Evolutionary conservation across 2,888 invertebrate species (phyloP), one percentile per base, ranked within the genome.

Genomic region (Terebella lapidaria): DNA sequence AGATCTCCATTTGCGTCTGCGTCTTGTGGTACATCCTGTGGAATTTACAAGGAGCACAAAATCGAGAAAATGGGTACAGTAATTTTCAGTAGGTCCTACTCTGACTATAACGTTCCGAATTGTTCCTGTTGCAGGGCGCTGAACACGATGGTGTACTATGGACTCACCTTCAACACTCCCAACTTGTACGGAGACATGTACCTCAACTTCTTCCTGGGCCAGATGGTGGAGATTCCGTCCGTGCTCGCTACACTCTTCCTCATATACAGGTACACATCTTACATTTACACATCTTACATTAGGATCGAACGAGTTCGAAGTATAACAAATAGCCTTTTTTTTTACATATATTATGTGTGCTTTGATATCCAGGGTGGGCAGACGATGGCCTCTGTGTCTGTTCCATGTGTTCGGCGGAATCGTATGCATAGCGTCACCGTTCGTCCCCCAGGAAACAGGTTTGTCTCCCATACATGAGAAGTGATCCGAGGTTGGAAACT

Each of bases 81-180:
- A n/a, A n/a, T n/a, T n/a, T n/a, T n/a, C n/a, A n/a, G n/a, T n/a
- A n/a, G n/a, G n/a, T n/a, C n/a, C n/a, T n/a, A n/a, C n/a, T n/a
- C n/a, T n/a, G n/a, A n/a, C n/a, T n/a, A n/a, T n/a, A n/a, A n/a
- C n/a, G n/a, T n/a, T n/a, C n/a, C n/a, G n/a, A n/a, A n/a, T n/a
- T n/a, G n/a, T n/a, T 35, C n/a, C n/a, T 35, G 10, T 35, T 35
- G 10, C 42, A 67, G 67, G 67, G 65, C 63, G 1, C 27, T 67
- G 35, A 67, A 67, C 51, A 67, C 67, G n/a, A 65, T 64, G 59
- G 67, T 67, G 5, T 67, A 67, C 52, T 67, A 67, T 53, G 67
- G 67, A 5, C 60, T 67, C 15, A 60, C 65, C 15, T 67, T 61
- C 60, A 66, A 67, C 57, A 67, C 66, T 1, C 67, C 67, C 1